phyloP scores from a whole-genome alignment of 2,888 invertebrate genomes.

The Troides oblongomaculatus region DNA sequence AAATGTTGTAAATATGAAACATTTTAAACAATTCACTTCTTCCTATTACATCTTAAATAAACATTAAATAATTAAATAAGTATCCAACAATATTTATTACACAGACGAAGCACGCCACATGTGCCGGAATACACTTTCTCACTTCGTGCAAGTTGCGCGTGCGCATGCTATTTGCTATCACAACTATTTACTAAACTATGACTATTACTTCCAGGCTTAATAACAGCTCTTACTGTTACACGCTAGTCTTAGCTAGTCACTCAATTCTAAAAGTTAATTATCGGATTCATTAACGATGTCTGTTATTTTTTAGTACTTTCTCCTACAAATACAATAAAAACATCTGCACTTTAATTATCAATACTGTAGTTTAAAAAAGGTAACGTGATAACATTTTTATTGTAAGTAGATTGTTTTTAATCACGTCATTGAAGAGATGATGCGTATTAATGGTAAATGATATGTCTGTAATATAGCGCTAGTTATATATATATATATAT shows the following conservation, averaged over 20 bases:
- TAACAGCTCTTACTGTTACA: not conserved
- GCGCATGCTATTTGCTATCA: not conserved
- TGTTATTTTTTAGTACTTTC: too few relatives aligned
- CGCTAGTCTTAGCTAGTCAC: not conserved
- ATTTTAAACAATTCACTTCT: not conserved
- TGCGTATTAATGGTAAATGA: too few relatives aligned
- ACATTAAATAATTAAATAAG: not conserved
- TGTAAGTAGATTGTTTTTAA: too few relatives aligned
- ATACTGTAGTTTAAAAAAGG: too few relatives aligned
- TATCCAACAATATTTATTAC: not conserved
- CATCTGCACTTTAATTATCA: too few relatives aligned
- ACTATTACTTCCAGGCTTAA: not conserved
- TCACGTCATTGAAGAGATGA: too few relatives aligned
- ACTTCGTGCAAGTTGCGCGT: not conserved
- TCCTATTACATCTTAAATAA: not conserved
- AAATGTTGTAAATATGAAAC: too few relatives aligned
- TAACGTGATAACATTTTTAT: too few relatives aligned
- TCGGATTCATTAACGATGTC: too few relatives aligned
- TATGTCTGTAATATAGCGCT: too few relatives aligned
- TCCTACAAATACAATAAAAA: too few relatives aligned
- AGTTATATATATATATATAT: too few relatives aligned
- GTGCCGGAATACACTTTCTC: not conserved
- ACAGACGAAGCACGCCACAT: not conserved
- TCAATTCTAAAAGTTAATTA: not conserved
- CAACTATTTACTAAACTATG: not conserved